Evolutionary conservation across 2,113 vertebrate species (phyloP).

Genomic region (Eulemur rufifrons): DNA sequence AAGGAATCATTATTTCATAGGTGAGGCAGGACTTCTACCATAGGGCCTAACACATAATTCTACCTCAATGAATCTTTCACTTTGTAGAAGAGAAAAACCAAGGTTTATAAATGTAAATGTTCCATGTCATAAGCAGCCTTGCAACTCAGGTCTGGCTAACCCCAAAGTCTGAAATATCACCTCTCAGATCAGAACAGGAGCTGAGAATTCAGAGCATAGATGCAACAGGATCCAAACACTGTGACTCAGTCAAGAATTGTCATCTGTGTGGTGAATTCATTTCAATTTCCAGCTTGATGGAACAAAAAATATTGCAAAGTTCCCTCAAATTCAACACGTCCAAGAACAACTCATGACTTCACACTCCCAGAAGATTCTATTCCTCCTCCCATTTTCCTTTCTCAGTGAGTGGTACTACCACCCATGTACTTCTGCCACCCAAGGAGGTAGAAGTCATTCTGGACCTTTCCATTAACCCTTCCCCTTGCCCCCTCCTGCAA

Average conservation of each 20-base stretch:
- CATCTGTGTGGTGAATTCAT: neutral
- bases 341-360: neutral
- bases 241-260: neutral
- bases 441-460: neutral
- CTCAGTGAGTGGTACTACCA: neutral
- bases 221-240: neutral
- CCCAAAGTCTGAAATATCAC: neutral
- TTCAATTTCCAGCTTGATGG: neutral
- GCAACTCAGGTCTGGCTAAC: neutral
- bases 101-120: neutral
- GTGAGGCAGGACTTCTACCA: neutral
- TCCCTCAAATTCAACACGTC: neutral
- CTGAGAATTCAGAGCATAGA: neutral
- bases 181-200: neutral
- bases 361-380: neutral
- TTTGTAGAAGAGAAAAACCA: neutral
- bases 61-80: neutral
- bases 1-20: neutral
- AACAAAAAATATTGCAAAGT: neutral
- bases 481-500: neutral
- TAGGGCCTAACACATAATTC: neutral
- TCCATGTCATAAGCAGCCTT: neutral
- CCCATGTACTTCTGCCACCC: neutral
- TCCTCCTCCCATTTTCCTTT: neutral
- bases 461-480: neutral